These are phyloP conservation scores for Noctilio leporinus DNA, from an alignment of 2,113 vertebrate genomes.

Conservation along the genomic window DNA sequence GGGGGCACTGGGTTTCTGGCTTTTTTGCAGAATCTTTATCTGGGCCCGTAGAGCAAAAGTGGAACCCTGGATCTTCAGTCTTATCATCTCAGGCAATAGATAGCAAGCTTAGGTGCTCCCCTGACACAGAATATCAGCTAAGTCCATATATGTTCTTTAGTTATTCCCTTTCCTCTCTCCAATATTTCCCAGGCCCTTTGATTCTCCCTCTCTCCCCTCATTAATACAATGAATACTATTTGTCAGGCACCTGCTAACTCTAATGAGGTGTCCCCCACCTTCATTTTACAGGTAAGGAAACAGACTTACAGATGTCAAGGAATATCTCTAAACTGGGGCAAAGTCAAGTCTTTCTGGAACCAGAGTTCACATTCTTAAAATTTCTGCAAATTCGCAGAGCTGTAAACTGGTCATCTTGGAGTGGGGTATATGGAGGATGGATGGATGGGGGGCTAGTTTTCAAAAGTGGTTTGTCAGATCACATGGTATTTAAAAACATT, in stretches of 20 bases:
- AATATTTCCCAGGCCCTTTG: not conserved
- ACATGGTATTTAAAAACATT: not conserved
- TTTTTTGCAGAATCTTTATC: not conserved
- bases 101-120: not conserved
- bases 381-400: not conserved
- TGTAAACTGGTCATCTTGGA: not conserved
- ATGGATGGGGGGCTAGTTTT: not conserved
- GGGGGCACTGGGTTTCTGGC: not conserved
- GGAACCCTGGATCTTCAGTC: not conserved
- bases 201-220: accelerated
- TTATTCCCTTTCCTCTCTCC: not conserved
- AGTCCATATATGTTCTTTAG: accelerated
- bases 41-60: not conserved
- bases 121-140: not conserved
- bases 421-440: not conserved
- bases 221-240: too few species aligned
- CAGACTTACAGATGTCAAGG: not conserved
- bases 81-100: not conserved
- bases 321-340: not conserved
- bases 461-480: not conserved
- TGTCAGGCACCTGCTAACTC: not conserved
- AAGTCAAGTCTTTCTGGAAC: not conserved
- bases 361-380: not conserved
- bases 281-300: not conserved
- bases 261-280: too few species aligned